Conservation (phyloP, 2,888 invertebrate genomes). For the Chouioia cunea region DNA sequence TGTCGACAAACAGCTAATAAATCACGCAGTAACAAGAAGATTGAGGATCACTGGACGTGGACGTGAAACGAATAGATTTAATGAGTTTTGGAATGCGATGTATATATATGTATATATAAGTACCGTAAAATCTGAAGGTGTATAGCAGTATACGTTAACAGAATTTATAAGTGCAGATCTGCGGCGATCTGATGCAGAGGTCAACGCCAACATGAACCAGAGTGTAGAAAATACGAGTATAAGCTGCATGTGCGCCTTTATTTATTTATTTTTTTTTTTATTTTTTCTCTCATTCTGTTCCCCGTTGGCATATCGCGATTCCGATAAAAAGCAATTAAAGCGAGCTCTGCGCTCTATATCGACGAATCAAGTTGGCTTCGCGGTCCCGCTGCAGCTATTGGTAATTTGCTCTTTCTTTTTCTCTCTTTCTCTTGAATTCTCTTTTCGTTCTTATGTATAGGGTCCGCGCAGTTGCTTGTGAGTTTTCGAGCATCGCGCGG, state of each 20-base stretch:
- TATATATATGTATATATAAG: constrained; percentile 5
- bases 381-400: constrained; percentile 26
- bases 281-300: not conserved
- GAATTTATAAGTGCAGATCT: constrained; percentile 37
- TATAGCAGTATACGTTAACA: constrained; percentile 27
- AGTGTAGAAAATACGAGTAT: not conserved
- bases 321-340: constrained; percentile 57
- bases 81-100: constrained; percentile 32
- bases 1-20: constrained; percentile 27
- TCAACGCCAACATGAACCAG: constrained; percentile 15
- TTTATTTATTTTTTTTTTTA: too few relatives aligned
- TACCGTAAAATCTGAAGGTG: constrained; percentile 40
- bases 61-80: constrained; percentile 32
- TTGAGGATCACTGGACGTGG: not conserved
- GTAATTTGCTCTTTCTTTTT: constrained; percentile 26
- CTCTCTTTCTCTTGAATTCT: constrained; percentile 27
- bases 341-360: constrained; percentile 48
- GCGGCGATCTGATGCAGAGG: constrained; percentile 18
- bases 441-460: not conserved
- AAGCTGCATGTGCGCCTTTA: too few relatives aligned
- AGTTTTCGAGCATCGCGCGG: constrained; percentile 17
- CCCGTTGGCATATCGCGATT: constrained; percentile 48
- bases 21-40: not conserved
- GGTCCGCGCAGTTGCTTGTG: too few relatives aligned
- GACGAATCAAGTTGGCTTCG: constrained; percentile 35